Evolutionary conservation across 2,888 invertebrate genomes (phyloP).

Genomic region (Augochlorella aurata): DNA sequence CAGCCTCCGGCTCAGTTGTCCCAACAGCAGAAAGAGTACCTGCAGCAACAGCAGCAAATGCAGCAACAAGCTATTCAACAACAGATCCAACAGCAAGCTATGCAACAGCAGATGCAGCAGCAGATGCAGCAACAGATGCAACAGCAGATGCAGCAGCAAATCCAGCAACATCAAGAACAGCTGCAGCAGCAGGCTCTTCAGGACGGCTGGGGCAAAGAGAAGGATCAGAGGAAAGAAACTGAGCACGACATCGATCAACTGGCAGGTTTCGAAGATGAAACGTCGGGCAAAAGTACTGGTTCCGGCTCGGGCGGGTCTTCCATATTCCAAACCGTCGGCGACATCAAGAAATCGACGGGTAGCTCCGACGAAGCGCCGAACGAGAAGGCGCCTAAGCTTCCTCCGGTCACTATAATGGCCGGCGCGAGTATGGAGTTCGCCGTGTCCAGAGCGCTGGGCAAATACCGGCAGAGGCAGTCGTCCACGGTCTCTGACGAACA

Average conservation of each 20-base stretch:
- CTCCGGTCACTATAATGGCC: conserved; percentile 83
- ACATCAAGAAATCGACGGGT: conserved; percentile 86
- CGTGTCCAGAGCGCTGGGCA: conserved; percentile 91
- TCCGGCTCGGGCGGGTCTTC: conserved; percentile 85
- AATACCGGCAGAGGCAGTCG: conserved; percentile 89
- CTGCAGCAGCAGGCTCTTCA: conserved; percentile 77
- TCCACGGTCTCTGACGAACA: conserved; percentile 89
- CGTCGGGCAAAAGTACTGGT: conserved; percentile 85
- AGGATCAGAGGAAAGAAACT: conserved; percentile 83
- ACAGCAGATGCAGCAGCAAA: conserved; percentile 73
- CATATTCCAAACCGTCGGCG: conserved; percentile 89
- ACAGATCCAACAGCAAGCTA: neutral
- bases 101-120: conserved; percentile 70
- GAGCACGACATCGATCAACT: conserved; percentile 85
- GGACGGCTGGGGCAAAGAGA: conserved; percentile 83
- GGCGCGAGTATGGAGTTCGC: conserved; percentile 92
- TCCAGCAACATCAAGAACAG: conserved; percentile 68
- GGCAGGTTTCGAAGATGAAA: conserved; percentile 84
- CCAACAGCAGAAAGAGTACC: conserved; percentile 61
- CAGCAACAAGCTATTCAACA: conserved; percentile 76
- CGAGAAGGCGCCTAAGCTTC: conserved; percentile 81
- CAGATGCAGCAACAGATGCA: conserved; percentile 69
- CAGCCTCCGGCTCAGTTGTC: conserved; percentile 64
- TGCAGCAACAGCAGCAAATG: conserved; percentile 64
- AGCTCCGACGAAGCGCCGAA: conserved; percentile 85